Base-by-base conservation (phyloP, 2,888 invertebrate species). In the Drosophila affinis region DNA sequence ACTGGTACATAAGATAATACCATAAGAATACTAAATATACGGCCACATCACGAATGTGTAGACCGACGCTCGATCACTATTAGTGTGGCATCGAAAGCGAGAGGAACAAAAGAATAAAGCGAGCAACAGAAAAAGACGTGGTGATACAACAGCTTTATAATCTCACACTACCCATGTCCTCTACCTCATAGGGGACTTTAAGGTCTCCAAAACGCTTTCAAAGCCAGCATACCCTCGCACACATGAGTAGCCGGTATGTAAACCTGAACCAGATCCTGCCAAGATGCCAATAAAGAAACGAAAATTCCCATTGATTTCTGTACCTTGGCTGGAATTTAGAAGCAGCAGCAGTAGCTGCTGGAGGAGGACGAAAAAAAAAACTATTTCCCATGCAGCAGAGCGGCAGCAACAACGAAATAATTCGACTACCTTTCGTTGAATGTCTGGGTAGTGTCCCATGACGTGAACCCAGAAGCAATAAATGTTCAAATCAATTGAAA, bases 401-500 rank as follows among this genome's bases (percentile, higher is more conserved):
- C 4, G 10, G 39, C 32, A n/a, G 7, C n/a, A 52, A 56, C 73
- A 80, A 77, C 78, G 75, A 79, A 79, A 81, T 81, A 78, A 76
- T 76, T 76, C 71, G 76, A 78, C 79, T 83, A 83, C 83, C 87
- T 83, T 84, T 72, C 54, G 62, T 44, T 34, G 47, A 18, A 45
- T 57, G 85, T 83, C 82, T 79, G 71, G 75, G 46, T 63, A 55
- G 49, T 57, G 56, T 77, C 78, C 77, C 85, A 75, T 49, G 75
- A 69, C 63, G 72, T 65, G 73, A 65, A 63, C 53, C 75, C 83
- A 81, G 77, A 81, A 86, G 88, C 89, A 89, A 88, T 88, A 88
- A 88, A 88, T 87, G 88, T 81, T 87, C 70, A 71, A 88, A 89
- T 88, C 88, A 88, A 88, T 88, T 89, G 89, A 88, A 87, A 83